phyloP scores from a whole-genome alignment of 1,140 invertebrate species.

The Heliothis subflexa region DNA sequence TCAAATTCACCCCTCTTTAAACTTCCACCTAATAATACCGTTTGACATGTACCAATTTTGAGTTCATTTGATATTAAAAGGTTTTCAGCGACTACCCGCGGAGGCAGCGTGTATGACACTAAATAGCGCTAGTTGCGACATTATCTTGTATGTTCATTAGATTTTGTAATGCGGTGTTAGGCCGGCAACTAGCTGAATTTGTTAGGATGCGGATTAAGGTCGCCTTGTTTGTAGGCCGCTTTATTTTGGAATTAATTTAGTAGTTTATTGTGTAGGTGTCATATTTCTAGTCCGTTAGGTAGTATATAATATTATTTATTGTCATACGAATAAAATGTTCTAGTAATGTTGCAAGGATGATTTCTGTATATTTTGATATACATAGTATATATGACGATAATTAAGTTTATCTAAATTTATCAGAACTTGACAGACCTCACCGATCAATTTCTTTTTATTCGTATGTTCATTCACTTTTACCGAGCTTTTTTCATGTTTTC shows the following conservation, averaged over 20 bases:
- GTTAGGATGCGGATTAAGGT: background rate
- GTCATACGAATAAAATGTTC: too few relatives aligned
- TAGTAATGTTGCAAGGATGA: too few relatives aligned
- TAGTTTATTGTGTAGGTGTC: background rate
- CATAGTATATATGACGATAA: too few relatives aligned
- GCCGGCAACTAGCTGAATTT: constrained; percentile 27
- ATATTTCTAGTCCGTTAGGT: too few relatives aligned
- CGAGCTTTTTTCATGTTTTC: too few relatives aligned
- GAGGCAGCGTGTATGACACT: constrained; percentile 35
- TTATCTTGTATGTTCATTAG: constrained; percentile 34
- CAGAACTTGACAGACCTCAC: too few relatives aligned
- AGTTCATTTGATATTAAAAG: constrained; percentile 85
- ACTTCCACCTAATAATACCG: constrained; percentile 76
- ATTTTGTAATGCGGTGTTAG: constrained; percentile 32
- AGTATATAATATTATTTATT: too few relatives aligned
- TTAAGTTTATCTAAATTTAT: too few relatives aligned
- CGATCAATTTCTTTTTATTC: too few relatives aligned
- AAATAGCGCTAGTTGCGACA: constrained; percentile 39
- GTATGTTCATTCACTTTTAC: too few relatives aligned
- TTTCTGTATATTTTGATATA: too few relatives aligned
- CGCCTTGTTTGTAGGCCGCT: constrained; percentile 3
- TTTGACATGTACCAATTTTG: constrained; percentile 83
- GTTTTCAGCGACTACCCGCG: constrained; percentile 66
- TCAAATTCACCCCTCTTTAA: constrained; percentile 49
- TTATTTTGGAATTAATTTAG: background rate